Evolutionary conservation across 2,113 vertebrate species (phyloP), one percentile per base, ranked within the genome.

Genomic region (Hyperoodon ampullatus): DNA sequence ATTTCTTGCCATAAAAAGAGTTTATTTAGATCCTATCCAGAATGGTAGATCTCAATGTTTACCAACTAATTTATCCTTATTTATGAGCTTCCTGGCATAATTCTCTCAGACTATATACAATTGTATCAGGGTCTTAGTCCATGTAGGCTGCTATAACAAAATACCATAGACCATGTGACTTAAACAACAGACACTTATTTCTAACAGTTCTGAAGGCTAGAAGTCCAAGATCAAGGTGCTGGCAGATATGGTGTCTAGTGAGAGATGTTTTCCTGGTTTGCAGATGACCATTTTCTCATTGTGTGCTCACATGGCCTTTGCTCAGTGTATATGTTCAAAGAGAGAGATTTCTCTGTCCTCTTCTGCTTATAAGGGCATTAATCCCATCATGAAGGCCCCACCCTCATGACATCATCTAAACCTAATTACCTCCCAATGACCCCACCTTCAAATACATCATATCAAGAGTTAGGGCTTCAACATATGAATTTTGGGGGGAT

Each of bases 261-360:
- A 74, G 47, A 44, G 28, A 28, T 75, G 23, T n/a, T 63, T 33
- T 10, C 33, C 30, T 68, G 50, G 30, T 42, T 78, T 44, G 28
- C 23, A 24, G 33, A 72, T n/a, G 19, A 14, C 35, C 28, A 7
- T 16, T 19, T 42, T 63, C 75, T 61, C 58, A 16, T 2, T 42
- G 8, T 39, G 11, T 71, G 65, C 55, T 19, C 14, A 26, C 6
- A 4, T 23, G n/a, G 14, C 42, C 14, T 55, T 63, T 74, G 44
- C 44, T 63, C 66, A 28, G 19, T 13, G 3, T 10, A 10, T 3
- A 5, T 12, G 1, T 7, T 7, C 12, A 13, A 6, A 16, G n/a
- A 53, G 66, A 74, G 28, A n/a, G 21, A 53, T 10, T 8, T 50
- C 71, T 39, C 15, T 23, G 12, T 30, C 60, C 89, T 61, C 78